These are phyloP conservation scores for Parazoanthus atlanticus DNA, from an alignment of 92 coral and sea anemone genomes.

Conservation along the genomic window DNA sequence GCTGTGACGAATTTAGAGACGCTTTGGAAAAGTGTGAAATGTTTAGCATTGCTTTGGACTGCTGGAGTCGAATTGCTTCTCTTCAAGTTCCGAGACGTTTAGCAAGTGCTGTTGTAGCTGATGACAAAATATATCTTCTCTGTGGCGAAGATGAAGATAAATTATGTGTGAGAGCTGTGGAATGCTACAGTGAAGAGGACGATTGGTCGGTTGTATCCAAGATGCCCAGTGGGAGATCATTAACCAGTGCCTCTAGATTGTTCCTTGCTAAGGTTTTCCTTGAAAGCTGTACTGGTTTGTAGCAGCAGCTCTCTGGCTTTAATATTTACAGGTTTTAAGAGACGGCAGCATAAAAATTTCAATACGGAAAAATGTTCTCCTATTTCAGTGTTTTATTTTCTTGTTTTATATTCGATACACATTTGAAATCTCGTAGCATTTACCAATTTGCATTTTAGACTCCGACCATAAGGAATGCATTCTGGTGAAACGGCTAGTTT, in stretches of 20 bases:
- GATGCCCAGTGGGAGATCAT: constrained; percentile 31
- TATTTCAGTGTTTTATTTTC: background rate
- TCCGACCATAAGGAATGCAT: no score
- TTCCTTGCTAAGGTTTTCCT: constrained; percentile 12
- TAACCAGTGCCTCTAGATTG: constrained; percentile 14
- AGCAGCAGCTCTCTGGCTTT: background rate
- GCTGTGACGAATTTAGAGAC: background rate
- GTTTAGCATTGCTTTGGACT: constrained; percentile 12
- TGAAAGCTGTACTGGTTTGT: constrained; percentile 16
- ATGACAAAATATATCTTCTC: background rate
- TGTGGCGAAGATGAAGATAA: constrained; percentile 2
- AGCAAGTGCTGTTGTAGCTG: constrained; percentile 12
- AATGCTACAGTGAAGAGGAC: constrained; percentile 14
- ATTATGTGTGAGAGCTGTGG: constrained; percentile 13
- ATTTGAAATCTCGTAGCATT: background rate
- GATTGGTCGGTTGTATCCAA: constrained; percentile 17
- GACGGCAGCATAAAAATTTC: no score
- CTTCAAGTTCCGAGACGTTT: constrained; percentile 31
- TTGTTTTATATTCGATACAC: no score
- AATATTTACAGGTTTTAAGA: no score
- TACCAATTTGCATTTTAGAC: no score
- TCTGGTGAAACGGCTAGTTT: no score
- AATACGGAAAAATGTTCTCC: no score
- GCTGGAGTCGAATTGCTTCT: constrained; percentile 21
- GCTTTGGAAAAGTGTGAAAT: constrained; percentile 23